Conservation (phyloP, 2,113 vertebrate genomes). For the Bettongia penicillata region DNA sequence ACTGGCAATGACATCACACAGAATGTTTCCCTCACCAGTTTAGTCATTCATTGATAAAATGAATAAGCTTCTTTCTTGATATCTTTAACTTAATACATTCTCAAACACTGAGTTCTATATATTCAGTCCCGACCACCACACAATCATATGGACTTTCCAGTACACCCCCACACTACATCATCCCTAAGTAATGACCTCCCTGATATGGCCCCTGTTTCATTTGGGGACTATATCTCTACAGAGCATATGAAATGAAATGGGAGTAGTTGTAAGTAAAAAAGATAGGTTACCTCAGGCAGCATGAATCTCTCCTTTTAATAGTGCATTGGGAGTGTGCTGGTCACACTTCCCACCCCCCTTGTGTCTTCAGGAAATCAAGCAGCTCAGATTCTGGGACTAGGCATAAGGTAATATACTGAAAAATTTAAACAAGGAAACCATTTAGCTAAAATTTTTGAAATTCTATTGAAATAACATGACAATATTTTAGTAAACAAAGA, state of each 20-base stretch:
- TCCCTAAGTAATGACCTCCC: neutral
- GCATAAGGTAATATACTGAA: neutral
- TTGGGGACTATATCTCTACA: neutral
- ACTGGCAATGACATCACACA: neutral
- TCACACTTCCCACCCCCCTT: neutral
- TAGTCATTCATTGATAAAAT: neutral
- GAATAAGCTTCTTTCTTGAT: neutral
- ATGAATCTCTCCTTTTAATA: neutral
- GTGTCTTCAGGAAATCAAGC: neutral
- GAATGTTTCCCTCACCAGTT: neutral
- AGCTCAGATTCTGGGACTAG: neutral
- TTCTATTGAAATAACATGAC: neutral
- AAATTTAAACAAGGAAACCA: neutral
- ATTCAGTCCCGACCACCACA: neutral
- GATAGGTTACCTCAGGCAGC: neutral
- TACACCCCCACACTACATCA: neutral
- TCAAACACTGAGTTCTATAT: neutral
- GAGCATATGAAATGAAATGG: neutral
- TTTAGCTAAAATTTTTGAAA: neutral
- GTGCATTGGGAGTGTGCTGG: neutral
- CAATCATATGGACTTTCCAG: neutral
- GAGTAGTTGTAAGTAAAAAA: neutral
- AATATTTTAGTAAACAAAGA: neutral
- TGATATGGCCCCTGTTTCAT: neutral
- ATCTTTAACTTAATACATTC: neutral